Base-by-base conservation (phyloP, 2,113 vertebrate species). In the Marmota monax region DNA sequence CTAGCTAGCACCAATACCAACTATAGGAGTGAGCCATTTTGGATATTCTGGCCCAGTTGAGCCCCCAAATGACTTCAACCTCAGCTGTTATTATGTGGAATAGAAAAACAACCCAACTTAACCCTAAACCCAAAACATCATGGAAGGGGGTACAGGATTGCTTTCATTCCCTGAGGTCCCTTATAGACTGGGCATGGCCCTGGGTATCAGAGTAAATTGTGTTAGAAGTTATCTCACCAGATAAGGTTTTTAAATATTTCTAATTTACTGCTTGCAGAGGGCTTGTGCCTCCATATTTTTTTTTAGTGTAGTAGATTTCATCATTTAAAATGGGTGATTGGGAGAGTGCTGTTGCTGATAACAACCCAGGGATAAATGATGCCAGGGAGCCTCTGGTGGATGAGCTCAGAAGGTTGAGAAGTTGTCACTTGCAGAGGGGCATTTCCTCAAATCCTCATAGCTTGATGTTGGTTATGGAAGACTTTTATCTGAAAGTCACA, bases 401-500 rank as follows among this genome's bases (percentile, higher is more conserved):
- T n/a, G 58, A 73, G 22, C 18, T 84, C 22, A 16, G 42, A 84
- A 90, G 29, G 18, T 94, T 58, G 65, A 76, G 87, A 80, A 83
- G 16, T 13, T 63, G 56, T 51, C 2, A 18, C 20, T 34, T 76
- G 4, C 61, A 58, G 6, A 56, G 4, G 67, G 65, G 2, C 6
- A 25, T 6, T 61, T 84, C 5, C 53, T 84, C 27, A 70, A 3
- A 42, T 78, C 5, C 48, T 69, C 0, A 0, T 80, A 84, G 39
- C 13, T n/a, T 45, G 25, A 25, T 32, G 53, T 69, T 90, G 22
- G 29, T 17, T 83, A 63, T 84, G 39, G 32, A 83, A 92, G 27
- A 83, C n/a, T 79, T 84, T 91, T 86, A 95, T 51, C 20, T 95
- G 56, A 58, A 73, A 76, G 73, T 94, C 74, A 58, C 42, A 84